A percentile compares a stretch with the other conserved stretches of the same genome.
These are phyloP conservation scores for Eubasilissa splendida DNA, from an alignment of 2,888 invertebrate species.

Conservation along the genomic window DNA sequence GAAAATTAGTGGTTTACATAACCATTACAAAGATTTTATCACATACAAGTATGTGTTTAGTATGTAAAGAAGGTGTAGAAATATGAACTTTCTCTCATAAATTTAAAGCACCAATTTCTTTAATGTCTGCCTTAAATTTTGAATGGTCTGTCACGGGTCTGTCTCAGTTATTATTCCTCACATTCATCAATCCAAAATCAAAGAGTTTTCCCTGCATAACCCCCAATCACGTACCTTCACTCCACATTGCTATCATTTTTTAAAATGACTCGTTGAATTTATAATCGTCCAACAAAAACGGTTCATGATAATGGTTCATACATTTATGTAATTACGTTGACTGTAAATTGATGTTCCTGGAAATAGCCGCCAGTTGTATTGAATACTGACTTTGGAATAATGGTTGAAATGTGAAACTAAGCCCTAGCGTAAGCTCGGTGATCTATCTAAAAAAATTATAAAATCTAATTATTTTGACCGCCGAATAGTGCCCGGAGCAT, in stretches of 20 bases:
- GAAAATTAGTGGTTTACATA: slow-evolving; percentile 12
- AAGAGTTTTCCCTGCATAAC: background rate
- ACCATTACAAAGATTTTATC: background rate
- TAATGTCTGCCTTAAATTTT: no score
- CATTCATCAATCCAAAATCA: slow-evolving; percentile 14
- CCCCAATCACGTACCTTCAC: slow-evolving; percentile 3
- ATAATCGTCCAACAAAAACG: slow-evolving; percentile 33
- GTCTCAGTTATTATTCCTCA: background rate
- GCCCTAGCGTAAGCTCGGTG: slow-evolving; percentile 1
- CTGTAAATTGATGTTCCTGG: slow-evolving; percentile 33
- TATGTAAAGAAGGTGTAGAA: no score
- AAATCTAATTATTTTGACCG: background rate
- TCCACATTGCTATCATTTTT: slow-evolving; percentile 36
- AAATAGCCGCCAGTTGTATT: background rate
- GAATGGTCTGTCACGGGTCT: background rate
- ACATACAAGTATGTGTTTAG: no score
- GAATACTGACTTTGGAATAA: background rate
- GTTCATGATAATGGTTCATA: slow-evolving; percentile 35
- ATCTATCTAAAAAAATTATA: background rate
- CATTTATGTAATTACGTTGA: slow-evolving; percentile 39
- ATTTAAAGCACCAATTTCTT: background rate
- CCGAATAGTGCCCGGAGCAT: background rate
- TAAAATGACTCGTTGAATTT: slow-evolving; percentile 49
- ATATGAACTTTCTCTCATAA: slow-evolving; percentile 1
- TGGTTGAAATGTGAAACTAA: slow-evolving; percentile 5